Evolutionary conservation across 2,888 invertebrate genomes (phyloP), one percentile per base, ranked within the genome.

Genomic region (Epirrhoe tristata): DNA sequence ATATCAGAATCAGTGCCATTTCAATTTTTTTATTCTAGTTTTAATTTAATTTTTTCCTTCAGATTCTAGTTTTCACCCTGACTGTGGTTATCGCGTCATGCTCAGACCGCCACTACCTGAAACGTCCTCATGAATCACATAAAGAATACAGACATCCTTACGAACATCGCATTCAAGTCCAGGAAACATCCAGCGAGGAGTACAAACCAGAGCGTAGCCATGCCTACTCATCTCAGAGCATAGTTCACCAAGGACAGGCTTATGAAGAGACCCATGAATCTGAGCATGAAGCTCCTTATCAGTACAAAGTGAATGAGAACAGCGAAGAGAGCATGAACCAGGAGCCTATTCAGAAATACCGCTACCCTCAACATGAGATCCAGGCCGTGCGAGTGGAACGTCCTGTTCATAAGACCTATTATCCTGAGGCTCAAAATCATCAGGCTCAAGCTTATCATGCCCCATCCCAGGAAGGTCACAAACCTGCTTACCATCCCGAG

Each of bases 61-160:
- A 93, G 93, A 80, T 90, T 70, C 67, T 88, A 68, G 73, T 90
- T 70, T 67, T 90, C 58, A 80, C 82, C 46, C 71, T 85, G 10
- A 77, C 79, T 17, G 73, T 87, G 24, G 78, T 83, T 50, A 77
- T 80, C 8, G 82, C 79, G 46, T 75, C 79, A 14, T 79, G 87
- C 56, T 85, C 90, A 63, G 87, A 90, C 66, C 86, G 70, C 58
- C 67, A 85, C 12, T 88, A 89, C 69, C 75, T 85, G 14, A 86
- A 83, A 57, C 80, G 82, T 12, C 72, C 80, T 12, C 84, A 84
- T 63, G 86, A 87, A 65, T 80, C 83, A 7, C 77, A 81, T 0
- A 81, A 85, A 50, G 86, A 87, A 60, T 85, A 90, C 67, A 83
- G 76, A 60, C 81, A 80, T 34, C 79, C 79, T 39, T 81, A 84